phyloP scores from a whole-genome alignment of 2,797 vertebrate genomes.

The Squalus acanthias region DNA sequence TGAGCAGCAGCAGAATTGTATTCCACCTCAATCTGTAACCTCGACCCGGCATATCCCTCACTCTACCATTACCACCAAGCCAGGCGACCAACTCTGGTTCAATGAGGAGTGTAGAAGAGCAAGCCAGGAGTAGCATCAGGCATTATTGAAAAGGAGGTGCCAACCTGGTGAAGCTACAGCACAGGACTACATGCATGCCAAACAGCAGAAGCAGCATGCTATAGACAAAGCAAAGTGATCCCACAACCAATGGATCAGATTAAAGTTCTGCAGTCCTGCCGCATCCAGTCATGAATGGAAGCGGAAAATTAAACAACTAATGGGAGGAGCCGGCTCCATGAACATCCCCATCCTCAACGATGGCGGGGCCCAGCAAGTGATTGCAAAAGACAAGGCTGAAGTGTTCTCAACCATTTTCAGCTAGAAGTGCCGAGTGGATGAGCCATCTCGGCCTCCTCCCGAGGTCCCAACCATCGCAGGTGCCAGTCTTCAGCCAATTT shows the following conservation, averaged over 20 bases:
- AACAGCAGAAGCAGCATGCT: not conserved
- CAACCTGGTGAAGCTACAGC: not conserved
- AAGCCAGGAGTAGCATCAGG: not conserved
- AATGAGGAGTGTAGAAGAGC: not conserved
- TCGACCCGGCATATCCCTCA: not conserved
- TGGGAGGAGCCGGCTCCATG: not conserved
- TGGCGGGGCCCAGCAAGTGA: not conserved
- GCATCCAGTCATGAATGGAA: not conserved
- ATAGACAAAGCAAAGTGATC: not conserved
- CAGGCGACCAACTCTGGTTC: not conserved
- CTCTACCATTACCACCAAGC: not conserved
- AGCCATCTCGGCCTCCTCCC: no score
- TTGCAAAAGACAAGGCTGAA: not conserved
- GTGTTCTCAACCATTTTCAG: not conserved
- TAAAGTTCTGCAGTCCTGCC: no score
- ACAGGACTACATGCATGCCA: not conserved
- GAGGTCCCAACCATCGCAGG: no score
- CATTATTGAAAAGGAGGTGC: not conserved
- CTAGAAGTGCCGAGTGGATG: no score
- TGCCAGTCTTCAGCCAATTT: no score
- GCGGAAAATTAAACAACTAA: not conserved
- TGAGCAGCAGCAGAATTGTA: not conserved
- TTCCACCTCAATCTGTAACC: not conserved
- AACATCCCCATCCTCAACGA: not conserved
- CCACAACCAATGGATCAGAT: not conserved